Percentiles rank a stretch among this genome's conserved stretches.
phyloP scores from a whole-genome alignment of 2,888 invertebrate genomes.

The Tachina lurida region DNA sequence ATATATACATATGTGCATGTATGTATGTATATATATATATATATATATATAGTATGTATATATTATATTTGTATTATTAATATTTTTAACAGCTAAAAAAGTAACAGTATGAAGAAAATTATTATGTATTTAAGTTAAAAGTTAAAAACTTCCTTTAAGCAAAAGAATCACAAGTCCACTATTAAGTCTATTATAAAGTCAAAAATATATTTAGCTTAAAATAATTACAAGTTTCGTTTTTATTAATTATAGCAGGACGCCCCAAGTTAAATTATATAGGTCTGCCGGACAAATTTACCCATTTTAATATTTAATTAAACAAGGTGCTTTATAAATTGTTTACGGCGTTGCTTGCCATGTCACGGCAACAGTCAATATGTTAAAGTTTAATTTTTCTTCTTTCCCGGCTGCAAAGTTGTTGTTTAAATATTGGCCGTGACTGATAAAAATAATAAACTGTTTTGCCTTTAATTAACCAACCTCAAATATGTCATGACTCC shows the following conservation, averaged over 20 bases:
- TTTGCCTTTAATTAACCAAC: conserved; percentile 73
- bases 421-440: conserved; percentile 14
- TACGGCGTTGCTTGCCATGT: background rate
- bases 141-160: too few species aligned
- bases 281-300: background rate
- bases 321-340: background rate
- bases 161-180: too few species aligned
- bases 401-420: background rate
- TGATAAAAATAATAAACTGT: conserved; percentile 56
- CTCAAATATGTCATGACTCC: conserved; percentile 73
- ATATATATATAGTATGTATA: too few species aligned
- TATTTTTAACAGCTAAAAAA: too few species aligned
- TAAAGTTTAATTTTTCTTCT: background rate
- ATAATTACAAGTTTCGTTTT: too few species aligned
- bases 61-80: too few species aligned
- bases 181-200: too few species aligned
- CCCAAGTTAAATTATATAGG: background rate
- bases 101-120: too few species aligned
- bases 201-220: too few species aligned
- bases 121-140: too few species aligned
- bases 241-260: background rate
- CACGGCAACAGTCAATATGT: background rate
- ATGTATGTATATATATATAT: too few species aligned
- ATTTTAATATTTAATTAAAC: background rate
- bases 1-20: too few species aligned